Evolutionary conservation across 1,140 invertebrate genomes (phyloP).

Genomic region (Drosophila funebris): DNA sequence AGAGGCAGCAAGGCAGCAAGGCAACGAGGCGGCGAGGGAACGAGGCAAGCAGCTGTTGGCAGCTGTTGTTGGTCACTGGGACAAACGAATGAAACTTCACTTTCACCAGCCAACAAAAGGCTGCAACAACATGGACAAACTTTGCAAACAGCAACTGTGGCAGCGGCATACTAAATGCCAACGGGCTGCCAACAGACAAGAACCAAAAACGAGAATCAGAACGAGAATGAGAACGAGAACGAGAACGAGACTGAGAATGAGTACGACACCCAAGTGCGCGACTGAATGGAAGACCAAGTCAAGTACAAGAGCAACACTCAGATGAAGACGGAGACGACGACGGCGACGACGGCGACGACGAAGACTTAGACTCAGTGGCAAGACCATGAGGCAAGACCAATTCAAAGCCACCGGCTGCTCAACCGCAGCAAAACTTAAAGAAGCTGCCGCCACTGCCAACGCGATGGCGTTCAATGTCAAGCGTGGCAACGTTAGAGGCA

Average conservation of each 20-base stretch:
- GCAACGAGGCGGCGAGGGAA: slow-evolving; percentile 6
- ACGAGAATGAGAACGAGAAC: neutral
- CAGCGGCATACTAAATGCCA: slow-evolving; percentile 21
- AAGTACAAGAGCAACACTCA: neutral
- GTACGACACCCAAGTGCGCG: slow-evolving; percentile 6
- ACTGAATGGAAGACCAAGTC: slow-evolving; percentile 6
- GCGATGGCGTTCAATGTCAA: slow-evolving; percentile 37
- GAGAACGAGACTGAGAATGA: neutral
- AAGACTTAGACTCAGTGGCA: neutral
- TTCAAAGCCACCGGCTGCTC: slow-evolving; percentile 14
- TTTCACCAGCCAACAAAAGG: slow-evolving; percentile 57
- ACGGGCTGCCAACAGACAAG: neutral
- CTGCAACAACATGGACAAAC: slow-evolving; percentile 49
- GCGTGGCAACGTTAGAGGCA: slow-evolving; percentile 27
- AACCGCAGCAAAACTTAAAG: slow-evolving; percentile 45
- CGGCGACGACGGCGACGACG: neutral
- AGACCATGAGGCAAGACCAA: slow-evolving; percentile 7
- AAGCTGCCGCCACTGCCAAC: slow-evolving; percentile 21
- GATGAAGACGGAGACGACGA: neutral
- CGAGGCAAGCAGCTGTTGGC: slow-evolving; percentile 16
- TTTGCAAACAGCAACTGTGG: slow-evolving; percentile 49
- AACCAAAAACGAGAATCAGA: neutral
- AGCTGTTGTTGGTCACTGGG: slow-evolving; percentile 39
- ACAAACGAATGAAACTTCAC: slow-evolving; percentile 34
- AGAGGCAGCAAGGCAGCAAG: neutral